A percentile compares a stretch with the other conserved stretches of the same genome.
phyloP scores from a whole-genome alignment of 2,888 invertebrate species.

The Parnassius glacialis region DNA sequence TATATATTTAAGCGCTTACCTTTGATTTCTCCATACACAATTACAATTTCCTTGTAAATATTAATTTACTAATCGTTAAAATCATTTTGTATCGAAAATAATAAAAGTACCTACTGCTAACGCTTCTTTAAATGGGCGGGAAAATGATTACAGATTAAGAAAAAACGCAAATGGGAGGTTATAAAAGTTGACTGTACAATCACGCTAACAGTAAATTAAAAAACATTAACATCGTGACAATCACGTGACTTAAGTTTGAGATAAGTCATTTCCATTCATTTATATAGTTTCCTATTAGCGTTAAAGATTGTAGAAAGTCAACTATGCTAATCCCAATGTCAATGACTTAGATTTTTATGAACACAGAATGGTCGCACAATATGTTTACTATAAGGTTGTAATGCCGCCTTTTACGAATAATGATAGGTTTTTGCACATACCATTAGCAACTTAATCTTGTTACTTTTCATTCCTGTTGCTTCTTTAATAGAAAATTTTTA shows the following conservation, averaged over 20 bases:
- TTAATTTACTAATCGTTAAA: slow-evolving; percentile 25
- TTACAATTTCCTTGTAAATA: slow-evolving; percentile 42
- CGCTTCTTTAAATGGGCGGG: not conserved
- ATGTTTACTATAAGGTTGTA: not conserved
- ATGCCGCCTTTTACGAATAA: slow-evolving; percentile 8
- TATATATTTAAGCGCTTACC: slow-evolving; percentile 46
- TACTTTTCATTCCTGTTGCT: not conserved
- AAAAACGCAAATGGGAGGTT: not conserved
- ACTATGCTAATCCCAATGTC: not conserved
- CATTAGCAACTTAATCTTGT: not conserved
- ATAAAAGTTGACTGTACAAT: too few species aligned
- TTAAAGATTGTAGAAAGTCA: too few species aligned
- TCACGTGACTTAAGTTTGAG: too few species aligned
- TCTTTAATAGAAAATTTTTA: not conserved
- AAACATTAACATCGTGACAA: too few species aligned
- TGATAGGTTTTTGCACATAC: slow-evolving; percentile 2
- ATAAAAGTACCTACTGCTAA: not conserved
- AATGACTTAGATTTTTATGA: not conserved
- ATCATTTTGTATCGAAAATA: not conserved
- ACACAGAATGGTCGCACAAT: not conserved
- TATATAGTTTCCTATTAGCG: too few species aligned
- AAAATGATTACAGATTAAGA: slow-evolving; percentile 1
- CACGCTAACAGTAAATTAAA: too few species aligned
- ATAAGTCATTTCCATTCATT: too few species aligned
- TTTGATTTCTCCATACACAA: slow-evolving; percentile 40